Evolutionary conservation across 2,888 invertebrate species (phyloP), one percentile per base, ranked within the genome.

Genomic region (Apamea anceps): DNA sequence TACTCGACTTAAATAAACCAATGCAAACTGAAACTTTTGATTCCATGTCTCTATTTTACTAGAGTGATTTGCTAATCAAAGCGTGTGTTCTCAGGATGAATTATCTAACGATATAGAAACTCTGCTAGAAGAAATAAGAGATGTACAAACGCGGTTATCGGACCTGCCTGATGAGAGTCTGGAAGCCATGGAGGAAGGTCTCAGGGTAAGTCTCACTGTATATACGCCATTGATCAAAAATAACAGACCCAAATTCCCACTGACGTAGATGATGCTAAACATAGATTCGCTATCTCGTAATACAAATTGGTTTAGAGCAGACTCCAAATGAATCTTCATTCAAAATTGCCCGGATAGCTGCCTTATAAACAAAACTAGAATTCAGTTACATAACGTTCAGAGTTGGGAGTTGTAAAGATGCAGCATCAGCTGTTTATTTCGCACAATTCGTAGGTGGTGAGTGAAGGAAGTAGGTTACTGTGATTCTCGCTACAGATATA

Each of bases 91-190:
- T 95, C 96, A 98, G 97, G 97, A 97, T 94, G 95, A 97, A 93
- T 97, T 97, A 93, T 97, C 97, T 95, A 97, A 97, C 96, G 98
- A 98, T 95, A 97, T 98, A 94, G 98, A 98, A 94, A 97, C 97
- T 92, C 97, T 98, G 90, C 98, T 98, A 90, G 97, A 97, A 94
- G 98, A 98, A 91, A 97, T 98, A 88, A 97, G 97, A 89, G 97
- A 97, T 88, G 97, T 98, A 85, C 98, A 98, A 96, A 97, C 97
- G 85, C 97, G 97, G 88, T 97, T 98, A 89, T 97, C 97, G 79
- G 97, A 97, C 92, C 97, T 98, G 88, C 98, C 98, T 32, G 97
- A 97, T 87, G 98, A 98, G 93, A 98, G 97, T 93, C 97, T 98
- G 90, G 97, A 98, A 87, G 97, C 97, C 77, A 98, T 98, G 98